A percentile compares a stretch with the other conserved stretches of the same genome.
phyloP scores from a whole-genome alignment of 2,797 vertebrate species.

The Uromys caudimaculatus region DNA sequence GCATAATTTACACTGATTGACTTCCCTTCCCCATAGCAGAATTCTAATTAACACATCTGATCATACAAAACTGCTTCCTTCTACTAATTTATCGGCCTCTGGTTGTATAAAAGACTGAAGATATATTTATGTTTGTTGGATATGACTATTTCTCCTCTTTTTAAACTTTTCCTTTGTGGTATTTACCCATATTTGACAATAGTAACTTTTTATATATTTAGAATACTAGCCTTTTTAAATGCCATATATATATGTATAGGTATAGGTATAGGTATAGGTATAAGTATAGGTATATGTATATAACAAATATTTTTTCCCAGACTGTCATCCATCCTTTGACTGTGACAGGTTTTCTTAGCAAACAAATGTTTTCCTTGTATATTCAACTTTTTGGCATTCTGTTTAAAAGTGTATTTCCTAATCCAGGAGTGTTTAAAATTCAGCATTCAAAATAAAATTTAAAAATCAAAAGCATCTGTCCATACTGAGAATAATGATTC shows the following conservation, averaged over 20 bases:
- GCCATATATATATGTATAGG: not conserved
- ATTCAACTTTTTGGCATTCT: slow-evolving; percentile 25
- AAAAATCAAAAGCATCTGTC: slow-evolving; percentile 14
- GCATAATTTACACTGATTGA: not conserved
- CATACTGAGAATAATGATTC: not conserved
- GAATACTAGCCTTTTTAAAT: slow-evolving; percentile 29
- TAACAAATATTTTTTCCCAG: slow-evolving; percentile 50
- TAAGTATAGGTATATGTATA: not conserved
- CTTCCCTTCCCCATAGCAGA: not conserved
- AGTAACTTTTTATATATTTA: slow-evolving; percentile 64
- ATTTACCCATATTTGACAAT: slow-evolving; percentile 51
- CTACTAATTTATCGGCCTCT: not conserved
- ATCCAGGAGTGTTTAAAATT: slow-evolving; percentile 33
- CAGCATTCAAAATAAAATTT: slow-evolving; percentile 40
- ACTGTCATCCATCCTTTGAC: slow-evolving; percentile 56
- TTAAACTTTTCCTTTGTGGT: slow-evolving; percentile 26
- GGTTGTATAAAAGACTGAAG: not conserved
- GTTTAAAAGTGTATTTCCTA: not conserved
- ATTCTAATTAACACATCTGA: not conserved
- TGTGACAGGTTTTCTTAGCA: slow-evolving; percentile 14
- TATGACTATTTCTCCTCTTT: slow-evolving; percentile 38
- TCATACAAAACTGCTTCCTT: not conserved
- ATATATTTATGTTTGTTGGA: slow-evolving; percentile 36
- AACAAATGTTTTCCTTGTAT: slow-evolving; percentile 3
- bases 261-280: not conserved